Percentiles rank a stretch among this genome's conserved stretches.
phyloP scores from a whole-genome alignment of 2,797 vertebrate genomes.

The Tympanoctomys barrerae region DNA sequence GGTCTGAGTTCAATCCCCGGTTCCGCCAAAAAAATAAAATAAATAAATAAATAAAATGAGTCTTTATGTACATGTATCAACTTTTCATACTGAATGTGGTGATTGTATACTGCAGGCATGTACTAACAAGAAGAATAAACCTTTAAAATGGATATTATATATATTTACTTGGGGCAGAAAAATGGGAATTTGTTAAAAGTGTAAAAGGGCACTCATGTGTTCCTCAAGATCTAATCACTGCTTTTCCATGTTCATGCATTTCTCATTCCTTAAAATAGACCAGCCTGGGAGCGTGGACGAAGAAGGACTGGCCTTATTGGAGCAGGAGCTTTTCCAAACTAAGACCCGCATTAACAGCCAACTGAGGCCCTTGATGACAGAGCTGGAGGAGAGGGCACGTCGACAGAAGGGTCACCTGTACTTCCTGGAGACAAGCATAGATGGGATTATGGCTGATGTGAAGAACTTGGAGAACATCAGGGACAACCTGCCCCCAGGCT shows the following conservation, averaged over 20 bases:
- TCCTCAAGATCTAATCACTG: constrained; percentile 4
- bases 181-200: background rate
- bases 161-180: constrained; percentile 6
- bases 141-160: background rate
- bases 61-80: background rate
- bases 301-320: constrained; percentile 87
- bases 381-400: constrained; percentile 88
- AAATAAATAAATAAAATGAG: background rate
- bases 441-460: constrained; percentile 91
- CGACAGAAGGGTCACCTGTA: constrained; percentile 86
- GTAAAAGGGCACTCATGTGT: background rate
- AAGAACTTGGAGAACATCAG: constrained; percentile 93
- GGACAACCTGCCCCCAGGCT: constrained; percentile 90
- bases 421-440: constrained; percentile 90
- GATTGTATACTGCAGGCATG: background rate
- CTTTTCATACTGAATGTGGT: background rate
- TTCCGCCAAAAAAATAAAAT: too few species aligned
- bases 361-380: constrained; percentile 88
- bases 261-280: constrained; percentile 86
- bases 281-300: constrained; percentile 88
- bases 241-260: constrained; percentile 17
- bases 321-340: constrained; percentile 88
- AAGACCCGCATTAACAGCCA: constrained; percentile 85
- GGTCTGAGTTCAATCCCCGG: too few species aligned
- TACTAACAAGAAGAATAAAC: background rate